Evolutionary conservation across 2,797 vertebrate species (phyloP).

Genomic region (Enteromius trimaculatus): DNA sequence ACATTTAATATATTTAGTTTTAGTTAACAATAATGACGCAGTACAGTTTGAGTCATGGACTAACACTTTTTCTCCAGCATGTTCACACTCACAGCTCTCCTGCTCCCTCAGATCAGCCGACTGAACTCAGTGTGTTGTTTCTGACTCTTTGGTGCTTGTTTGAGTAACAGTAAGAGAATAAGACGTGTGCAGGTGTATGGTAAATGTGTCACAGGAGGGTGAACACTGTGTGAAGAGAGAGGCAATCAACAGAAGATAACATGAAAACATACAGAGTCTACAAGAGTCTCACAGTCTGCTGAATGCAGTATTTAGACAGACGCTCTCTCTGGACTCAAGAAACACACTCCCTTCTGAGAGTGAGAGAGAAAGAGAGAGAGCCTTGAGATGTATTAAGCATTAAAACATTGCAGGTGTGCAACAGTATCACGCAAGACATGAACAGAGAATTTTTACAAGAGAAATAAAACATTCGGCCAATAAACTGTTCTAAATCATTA

Average conservation of each 20-base stretch:
- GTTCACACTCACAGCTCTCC: not conserved
- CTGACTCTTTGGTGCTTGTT: not conserved
- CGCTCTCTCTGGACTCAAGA: not conserved
- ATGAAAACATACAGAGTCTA: slow-evolving; percentile 1
- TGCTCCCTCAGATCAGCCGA: not conserved
- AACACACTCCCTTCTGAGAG: not conserved
- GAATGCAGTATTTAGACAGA: slow-evolving; percentile 1
- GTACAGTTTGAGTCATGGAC: no score
- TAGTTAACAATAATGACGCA: not conserved
- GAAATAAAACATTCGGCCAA: not conserved
- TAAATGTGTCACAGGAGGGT: not conserved
- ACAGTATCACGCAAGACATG: not conserved
- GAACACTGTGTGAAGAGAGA: not conserved
- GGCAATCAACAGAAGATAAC: not conserved
- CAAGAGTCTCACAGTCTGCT: not conserved
- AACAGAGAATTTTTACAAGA: not conserved
- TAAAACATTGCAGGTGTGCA: not conserved
- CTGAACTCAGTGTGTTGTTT: not conserved
- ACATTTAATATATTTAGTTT: not conserved
- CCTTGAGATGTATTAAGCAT: not conserved
- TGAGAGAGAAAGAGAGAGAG: not conserved
- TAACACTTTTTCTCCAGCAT: not conserved
- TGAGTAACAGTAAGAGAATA: not conserved
- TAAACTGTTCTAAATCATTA: not conserved
- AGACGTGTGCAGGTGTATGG: not conserved